Base-by-base conservation (phyloP, 1,140 invertebrate genomes). In the Heliconius eleuchia region DNA sequence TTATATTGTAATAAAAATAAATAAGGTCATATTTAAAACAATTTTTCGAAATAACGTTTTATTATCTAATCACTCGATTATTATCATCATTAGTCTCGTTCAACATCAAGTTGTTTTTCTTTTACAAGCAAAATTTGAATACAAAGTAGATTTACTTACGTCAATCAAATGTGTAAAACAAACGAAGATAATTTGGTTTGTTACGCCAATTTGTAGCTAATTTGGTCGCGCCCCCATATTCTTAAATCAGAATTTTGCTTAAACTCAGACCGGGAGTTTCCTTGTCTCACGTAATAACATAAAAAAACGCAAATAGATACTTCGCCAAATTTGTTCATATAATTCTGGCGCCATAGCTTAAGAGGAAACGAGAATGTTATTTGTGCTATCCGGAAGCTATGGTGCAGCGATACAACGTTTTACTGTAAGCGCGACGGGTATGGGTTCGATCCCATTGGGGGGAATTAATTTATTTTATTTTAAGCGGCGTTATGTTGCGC, bases 281-380 rank as follows among this genome's bases (percentile, higher is more conserved):
- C 60, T 66, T 16, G 27, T 66, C 27, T 30, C 27, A 66, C 60
- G 4, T 30, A 30, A 66, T 27, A 30, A 66, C 11, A 30, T 13
- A 16, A 66, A 60, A 66, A 66, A 16, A 23, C 23, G 16, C 4
- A 66, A 66, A 66, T 30, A 66, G n/a, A 9, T 57, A 57, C 55
- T 30, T 66, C 9, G 23, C 13, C 23, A 60, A 72, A 77, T 71
- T 34, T 71, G 16, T 60, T 34, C 74, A 75, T 75, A n/a, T 66
- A 52, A 75, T 71, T 79, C 74, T 60, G 57, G 76, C 27, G 30
- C 27, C 50, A 34, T 39, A 23, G 23, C 23, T 23, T 23, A 23
- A 74, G 72, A 71, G 46, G 57, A 77, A 71, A 55, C 66, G 75
- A 77, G 39, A 71, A 60, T 37, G 60, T 30, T 76, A 57, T 57